Evolutionary conservation across 2,113 vertebrate genomes (phyloP).

Genomic region (Gorsachius goisagi): DNA sequence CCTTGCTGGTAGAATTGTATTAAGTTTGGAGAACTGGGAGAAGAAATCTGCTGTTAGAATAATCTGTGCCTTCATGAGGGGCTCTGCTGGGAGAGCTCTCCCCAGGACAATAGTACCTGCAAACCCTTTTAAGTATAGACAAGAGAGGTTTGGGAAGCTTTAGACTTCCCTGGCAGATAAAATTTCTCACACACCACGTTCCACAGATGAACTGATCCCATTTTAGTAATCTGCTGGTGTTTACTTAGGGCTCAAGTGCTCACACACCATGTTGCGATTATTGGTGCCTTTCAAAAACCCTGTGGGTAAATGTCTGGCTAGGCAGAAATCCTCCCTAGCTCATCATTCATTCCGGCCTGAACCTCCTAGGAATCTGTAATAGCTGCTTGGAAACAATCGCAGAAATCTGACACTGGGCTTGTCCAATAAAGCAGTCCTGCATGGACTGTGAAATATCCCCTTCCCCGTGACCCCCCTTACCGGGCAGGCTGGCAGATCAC

Average conservation of each 20-base stretch:
- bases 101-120: neutral
- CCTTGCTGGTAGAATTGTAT: neutral
- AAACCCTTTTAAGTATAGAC: neutral
- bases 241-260: slow-evolving; percentile 6
- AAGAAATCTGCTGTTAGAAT: neutral
- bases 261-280: neutral
- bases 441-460: neutral
- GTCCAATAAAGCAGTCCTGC: neutral
- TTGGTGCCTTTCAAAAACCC: slow-evolving; percentile 8
- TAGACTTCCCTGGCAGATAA: neutral
- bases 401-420: neutral
- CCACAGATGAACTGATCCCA: neutral
- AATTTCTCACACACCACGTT: neutral
- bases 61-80: neutral
- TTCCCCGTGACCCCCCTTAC: fast-evolving
- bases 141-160: neutral
- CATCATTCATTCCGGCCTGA: neutral
- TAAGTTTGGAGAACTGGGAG: neutral
- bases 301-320: slow-evolving; percentile 5
- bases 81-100: neutral
- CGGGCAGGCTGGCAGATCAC: neutral
- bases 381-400: neutral
- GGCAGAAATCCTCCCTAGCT: slow-evolving; percentile 8
- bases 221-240: neutral
- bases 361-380: neutral